Evolutionary conservation across 2,888 invertebrate species (phyloP), one percentile per base, ranked within the genome.

Genomic region (Tinea semifulvella): DNA sequence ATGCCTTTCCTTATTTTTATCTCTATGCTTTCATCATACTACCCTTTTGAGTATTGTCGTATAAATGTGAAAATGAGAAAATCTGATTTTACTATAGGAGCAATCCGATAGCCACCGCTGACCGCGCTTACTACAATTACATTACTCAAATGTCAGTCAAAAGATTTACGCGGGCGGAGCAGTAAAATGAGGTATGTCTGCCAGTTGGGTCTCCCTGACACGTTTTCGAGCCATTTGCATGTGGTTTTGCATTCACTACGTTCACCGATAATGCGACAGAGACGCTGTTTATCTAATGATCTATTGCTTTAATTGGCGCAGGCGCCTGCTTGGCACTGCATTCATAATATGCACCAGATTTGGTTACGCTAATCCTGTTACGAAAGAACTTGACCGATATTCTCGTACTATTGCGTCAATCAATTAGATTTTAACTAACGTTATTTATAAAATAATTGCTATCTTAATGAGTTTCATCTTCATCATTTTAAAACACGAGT

Each of bases 291-390:
- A 60, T 56, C 61, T 61, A 61, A 60, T 64, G 65, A 65, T 62
- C 54, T 61, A 64, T 65, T 58, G 61, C 60, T 60, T 57, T 65
- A 63, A 65, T 64, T 63, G 61, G 53, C 52, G 52, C 57, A 51
- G 56, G 57, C 57, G 56, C 58, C 58, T 57, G 18, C 36, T 31
- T 31, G 36, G 7, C 36, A 36, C 17, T 31, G 36, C 36, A 36
- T 36, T 36, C 36, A 10, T 36, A 36, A 18, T 36, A 36, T 16
- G 36, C 36, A 18, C 36, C 17, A 18, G 18, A 17, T 36, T 31
- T 17, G 18, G 36, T 18, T 17, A 8, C 16, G 36, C 36, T 14
- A 36, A 36, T 36, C 17, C 17, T 18, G 10, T 18, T 36, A 18
- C n/a, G 36, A 36, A 36, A 36, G 17, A 18, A 36, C 36, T 36